These are phyloP conservation scores for Falcunculus frontatus DNA, from an alignment of 2,113 vertebrate species.

Conservation along the genomic window DNA sequence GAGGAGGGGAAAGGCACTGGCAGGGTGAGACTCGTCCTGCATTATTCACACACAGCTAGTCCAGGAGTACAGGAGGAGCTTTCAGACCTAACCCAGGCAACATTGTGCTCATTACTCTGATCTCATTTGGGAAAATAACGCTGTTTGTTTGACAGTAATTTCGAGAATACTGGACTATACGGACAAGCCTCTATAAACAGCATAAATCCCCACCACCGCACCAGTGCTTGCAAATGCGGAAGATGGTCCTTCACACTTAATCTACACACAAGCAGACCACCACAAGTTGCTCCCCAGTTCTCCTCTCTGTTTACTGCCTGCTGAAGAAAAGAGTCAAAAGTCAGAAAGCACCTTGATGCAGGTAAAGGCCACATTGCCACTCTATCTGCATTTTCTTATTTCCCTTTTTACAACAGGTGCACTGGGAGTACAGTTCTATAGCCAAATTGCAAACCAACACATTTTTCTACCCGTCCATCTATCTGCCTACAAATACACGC, in stretches of 20 bases:
- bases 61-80: not conserved
- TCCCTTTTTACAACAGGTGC: not conserved
- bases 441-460: not conserved
- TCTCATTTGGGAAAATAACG: not conserved
- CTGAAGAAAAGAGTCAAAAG: not conserved
- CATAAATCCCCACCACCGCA: accelerated
- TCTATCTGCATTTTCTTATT: not conserved
- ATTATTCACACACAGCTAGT: not conserved
- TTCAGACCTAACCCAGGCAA: not conserved
- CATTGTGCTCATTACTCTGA: not conserved
- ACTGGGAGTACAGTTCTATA: not conserved
- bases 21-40: not conserved
- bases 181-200: not conserved
- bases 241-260: not conserved
- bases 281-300: not conserved
- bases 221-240: not conserved
- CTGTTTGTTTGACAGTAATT: not conserved
- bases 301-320: not conserved
- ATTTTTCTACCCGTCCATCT: not conserved
- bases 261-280: not conserved
- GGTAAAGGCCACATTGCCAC: not conserved
- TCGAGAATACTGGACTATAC: not conserved
- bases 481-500: not conserved
- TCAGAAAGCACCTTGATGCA: not conserved
- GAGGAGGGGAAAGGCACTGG: not conserved